Percentiles rank a stretch among this genome's conserved stretches.
phyloP scores from a whole-genome alignment of 2,113 vertebrate genomes.

The Calyptomena viridis region DNA sequence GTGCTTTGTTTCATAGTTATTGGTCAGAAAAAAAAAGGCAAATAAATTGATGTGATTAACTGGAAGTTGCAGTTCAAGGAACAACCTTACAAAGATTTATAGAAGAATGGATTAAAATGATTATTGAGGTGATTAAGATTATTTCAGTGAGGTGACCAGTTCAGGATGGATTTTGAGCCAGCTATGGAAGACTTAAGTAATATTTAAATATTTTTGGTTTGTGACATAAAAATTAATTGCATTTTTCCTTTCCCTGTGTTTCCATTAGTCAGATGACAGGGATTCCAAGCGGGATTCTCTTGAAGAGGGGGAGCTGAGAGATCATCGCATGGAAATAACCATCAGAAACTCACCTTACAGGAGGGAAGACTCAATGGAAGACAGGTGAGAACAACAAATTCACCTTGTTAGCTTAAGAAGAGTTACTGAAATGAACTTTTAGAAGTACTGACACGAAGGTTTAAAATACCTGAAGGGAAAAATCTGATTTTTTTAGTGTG shows the following conservation, averaged over 20 bases:
- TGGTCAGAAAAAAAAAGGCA: neutral
- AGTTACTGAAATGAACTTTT: neutral
- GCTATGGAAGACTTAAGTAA: neutral
- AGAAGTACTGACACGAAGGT: accelerated
- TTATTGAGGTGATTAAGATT: too few relatives aligned
- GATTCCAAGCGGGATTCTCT: conserved; percentile 96
- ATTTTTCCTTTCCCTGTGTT: neutral
- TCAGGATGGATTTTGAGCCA: neutral
- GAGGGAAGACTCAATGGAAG: conserved; percentile 92
- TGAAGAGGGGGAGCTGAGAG: conserved; percentile 97
- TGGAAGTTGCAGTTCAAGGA: neutral
- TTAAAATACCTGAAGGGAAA: neutral
- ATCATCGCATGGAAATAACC: conserved; percentile 98
- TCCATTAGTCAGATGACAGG: conserved; percentile 91
- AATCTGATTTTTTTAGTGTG: too few relatives aligned
- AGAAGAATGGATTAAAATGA: neutral
- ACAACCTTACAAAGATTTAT: neutral
- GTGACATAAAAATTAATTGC: neutral
- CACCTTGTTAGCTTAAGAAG: too few relatives aligned
- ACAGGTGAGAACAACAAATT: conserved; percentile 74
- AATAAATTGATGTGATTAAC: neutral
- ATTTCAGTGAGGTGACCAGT: accelerated
- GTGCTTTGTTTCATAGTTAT: neutral
- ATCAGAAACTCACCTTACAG: conserved; percentile 94
- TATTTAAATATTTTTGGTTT: accelerated